Evolutionary conservation across 2,888 invertebrate species (phyloP).

Genomic region (Nymphalis polychloros): DNA sequence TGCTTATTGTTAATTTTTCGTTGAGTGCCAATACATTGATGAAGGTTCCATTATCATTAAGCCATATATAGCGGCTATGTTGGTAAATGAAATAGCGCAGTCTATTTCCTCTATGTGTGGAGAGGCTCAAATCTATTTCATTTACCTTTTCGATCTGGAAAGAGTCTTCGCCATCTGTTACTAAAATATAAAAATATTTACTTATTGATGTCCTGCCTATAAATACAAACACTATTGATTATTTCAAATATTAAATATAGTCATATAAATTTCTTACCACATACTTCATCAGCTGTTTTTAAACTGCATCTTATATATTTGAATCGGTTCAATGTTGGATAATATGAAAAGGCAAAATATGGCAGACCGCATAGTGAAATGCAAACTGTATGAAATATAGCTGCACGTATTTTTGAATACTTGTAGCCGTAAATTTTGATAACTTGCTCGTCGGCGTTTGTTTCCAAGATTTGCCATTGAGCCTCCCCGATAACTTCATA

Average conservation of each 20-base stretch:
- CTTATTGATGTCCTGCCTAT: not conserved
- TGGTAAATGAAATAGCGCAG: constrained; percentile 81
- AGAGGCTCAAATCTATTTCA: constrained; percentile 70
- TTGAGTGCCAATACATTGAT: constrained; percentile 73
- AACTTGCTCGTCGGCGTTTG: constrained; percentile 71
- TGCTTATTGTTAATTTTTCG: constrained; percentile 72
- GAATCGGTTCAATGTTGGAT: constrained; percentile 77
- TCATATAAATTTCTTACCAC: constrained; percentile 66
- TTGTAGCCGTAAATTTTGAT: constrained; percentile 79
- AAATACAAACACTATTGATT: not conserved
- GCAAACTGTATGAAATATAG: constrained; percentile 76
- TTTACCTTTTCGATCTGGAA: constrained; percentile 69
- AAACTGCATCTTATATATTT: constrained; percentile 82
- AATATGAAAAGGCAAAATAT: constrained; percentile 80
- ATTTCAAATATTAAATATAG: not conserved
- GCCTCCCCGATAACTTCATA: constrained; percentile 82
- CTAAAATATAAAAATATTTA: constrained; percentile 53
- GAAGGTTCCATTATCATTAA: constrained; percentile 72
- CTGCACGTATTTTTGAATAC: constrained; percentile 65
- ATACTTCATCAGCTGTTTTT: constrained; percentile 78
- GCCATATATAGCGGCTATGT: constrained; percentile 82
- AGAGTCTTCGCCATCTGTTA: constrained; percentile 72
- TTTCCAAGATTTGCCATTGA: constrained; percentile 78
- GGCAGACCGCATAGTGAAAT: constrained; percentile 80
- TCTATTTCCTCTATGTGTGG: constrained; percentile 67